Percentiles rank a stretch among this genome's conserved stretches.
Conservation (phyloP, 2,113 vertebrate species). For the Archocentrus centrarchus region DNA sequence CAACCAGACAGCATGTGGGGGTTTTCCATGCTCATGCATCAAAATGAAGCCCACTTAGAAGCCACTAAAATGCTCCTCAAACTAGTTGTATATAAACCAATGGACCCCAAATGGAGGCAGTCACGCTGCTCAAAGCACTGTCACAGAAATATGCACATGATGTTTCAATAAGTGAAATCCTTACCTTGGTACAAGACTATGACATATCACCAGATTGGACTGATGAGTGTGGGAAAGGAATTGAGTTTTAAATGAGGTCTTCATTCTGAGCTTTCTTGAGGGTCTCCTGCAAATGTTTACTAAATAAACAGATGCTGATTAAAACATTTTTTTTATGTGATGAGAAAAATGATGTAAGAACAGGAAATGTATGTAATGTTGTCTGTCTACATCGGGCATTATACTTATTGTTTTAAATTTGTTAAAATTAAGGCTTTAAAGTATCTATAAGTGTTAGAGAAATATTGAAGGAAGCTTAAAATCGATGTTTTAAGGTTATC, state of each 20-base stretch:
- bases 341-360: too few relatives aligned
- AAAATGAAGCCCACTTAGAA: neutral
- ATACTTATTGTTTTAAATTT: too few relatives aligned
- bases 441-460: too few relatives aligned
- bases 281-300: neutral
- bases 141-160: slow-evolving; percentile 11
- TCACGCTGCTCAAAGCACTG: slow-evolving; percentile 24
- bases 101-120: slow-evolving; percentile 16
- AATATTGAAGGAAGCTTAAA: too few relatives aligned
- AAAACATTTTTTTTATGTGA: too few relatives aligned
- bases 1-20: slow-evolving; percentile 9
- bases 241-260: too few relatives aligned
- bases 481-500: too few relatives aligned
- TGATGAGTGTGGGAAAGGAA: neutral
- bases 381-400: too few relatives aligned
- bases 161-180: neutral
- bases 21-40: slow-evolving; percentile 1
- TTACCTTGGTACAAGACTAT: neutral
- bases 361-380: too few relatives aligned
- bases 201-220: neutral
- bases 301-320: neutral
- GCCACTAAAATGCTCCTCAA: neutral
- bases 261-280: slow-evolving; percentile 19
- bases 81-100: neutral
- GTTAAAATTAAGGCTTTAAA: too few relatives aligned